Evolutionary conservation across 2,113 vertebrate species (phyloP), one percentile per base, ranked within the genome.

Genomic region (Hyaena hyaena): DNA sequence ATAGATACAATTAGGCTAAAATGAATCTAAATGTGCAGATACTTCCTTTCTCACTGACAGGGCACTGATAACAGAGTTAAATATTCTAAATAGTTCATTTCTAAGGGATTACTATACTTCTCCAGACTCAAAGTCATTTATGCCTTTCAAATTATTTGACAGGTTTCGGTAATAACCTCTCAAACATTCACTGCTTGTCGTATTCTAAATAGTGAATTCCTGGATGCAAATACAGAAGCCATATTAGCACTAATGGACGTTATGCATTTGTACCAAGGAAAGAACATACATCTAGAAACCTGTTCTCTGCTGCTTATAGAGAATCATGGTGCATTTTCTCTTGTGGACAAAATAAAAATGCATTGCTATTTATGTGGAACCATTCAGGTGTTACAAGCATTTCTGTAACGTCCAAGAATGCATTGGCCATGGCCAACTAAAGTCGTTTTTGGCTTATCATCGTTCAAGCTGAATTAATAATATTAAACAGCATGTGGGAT

Each of bases 111-210:
- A 76, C 61, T 61, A 85, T 45, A 83, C 5, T 97, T 74, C 85
- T 84, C 53, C 81, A 63, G 53, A n/a, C 89, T 45, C 90, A 45
- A 92, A 96, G 45, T 85, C 33, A 95, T 76, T 90, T 79, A 39
- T 89, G 92, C 71, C 55, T 98, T 97, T 97, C 95, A 89, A 85
- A 26, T 94, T 86, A 69, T 35, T 45, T 87, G 58, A 97, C 98
- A 96, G 58, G 39, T 45, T 79, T 79, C 95, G 76, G 55, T 73
- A 96, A 96, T 58, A 97, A 96, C 61, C 53, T 90, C 24, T 96
- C 69, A 74, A 79, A 96, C 69, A 96, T 26, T 86, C 68, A 58
- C 0, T 39, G 48, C 50, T 74, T 92, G 58, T 71, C 8, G 3
- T 74, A 93, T 9, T 95, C 93, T 97, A 97, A 98, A 97, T n/a